Evolutionary conservation across 2,888 invertebrate genomes (phyloP).

Genomic region (Ariolimax columbianus): DNA sequence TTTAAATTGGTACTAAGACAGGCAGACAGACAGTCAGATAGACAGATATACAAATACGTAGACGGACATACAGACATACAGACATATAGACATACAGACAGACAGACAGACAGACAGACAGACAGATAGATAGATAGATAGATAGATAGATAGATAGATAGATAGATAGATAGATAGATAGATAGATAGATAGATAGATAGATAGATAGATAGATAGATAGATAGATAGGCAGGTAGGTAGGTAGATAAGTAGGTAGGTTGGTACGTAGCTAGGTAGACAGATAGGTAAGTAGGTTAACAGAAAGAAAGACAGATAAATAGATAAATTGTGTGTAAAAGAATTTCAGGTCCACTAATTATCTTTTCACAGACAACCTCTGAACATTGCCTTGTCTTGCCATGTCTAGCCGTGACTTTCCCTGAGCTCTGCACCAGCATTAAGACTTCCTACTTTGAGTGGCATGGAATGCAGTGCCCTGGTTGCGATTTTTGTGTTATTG

Average conservation of each 20-base stretch:
- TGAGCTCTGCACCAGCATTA: background rate
- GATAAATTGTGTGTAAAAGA: no score
- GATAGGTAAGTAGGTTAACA: no score
- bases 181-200: background rate
- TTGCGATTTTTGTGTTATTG: conserved; percentile 30
- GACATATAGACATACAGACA: background rate
- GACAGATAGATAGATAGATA: background rate
- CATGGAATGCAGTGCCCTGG: conserved; percentile 28
- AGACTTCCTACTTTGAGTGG: conserved; percentile 32
- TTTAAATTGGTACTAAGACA: background rate
- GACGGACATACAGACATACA: background rate
- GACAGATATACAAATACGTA: background rate
- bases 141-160: background rate
- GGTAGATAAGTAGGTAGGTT: background rate
- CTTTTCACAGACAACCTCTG: background rate
- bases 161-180: background rate
- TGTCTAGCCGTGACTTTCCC: background rate
- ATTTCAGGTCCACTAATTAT: no score
- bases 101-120: background rate
- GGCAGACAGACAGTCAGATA: background rate
- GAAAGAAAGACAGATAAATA: no score
- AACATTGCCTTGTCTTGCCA: background rate
- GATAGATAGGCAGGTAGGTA: background rate
- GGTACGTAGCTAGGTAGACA: no score
- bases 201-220: background rate